These are phyloP conservation scores for Neolamprologus hecqui DNA, from an alignment of 2,113 vertebrate species.

Conservation along the genomic window DNA sequence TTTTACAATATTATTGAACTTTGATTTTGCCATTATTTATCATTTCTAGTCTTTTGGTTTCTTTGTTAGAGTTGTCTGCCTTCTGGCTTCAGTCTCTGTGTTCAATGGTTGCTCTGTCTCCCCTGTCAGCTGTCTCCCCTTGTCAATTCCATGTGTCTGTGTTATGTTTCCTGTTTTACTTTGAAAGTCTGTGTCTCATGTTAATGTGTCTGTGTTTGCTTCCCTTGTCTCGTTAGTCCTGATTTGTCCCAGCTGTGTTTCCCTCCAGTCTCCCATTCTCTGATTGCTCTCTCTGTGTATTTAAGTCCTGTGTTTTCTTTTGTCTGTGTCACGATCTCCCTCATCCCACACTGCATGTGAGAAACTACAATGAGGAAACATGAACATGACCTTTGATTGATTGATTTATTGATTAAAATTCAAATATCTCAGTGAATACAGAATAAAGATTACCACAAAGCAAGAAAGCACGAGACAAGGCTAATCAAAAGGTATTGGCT, in stretches of 20 bases:
- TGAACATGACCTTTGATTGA: neutral
- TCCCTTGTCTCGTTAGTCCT: neutral
- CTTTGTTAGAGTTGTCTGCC: neutral
- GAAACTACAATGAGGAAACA: neutral
- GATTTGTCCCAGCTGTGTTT: neutral
- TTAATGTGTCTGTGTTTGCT: neutral
- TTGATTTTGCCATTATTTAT: neutral
- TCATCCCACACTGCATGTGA: accelerated
- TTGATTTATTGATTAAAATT: neutral
- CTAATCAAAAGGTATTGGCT: neutral
- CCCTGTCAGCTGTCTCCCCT: neutral
- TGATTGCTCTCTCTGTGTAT: neutral
- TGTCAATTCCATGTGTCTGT: neutral
- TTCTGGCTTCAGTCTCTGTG: neutral
- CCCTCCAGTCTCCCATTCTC: neutral
- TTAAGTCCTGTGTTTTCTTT: neutral
- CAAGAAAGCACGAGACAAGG: neutral
- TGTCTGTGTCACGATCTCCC: neutral
- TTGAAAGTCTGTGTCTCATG: neutral
- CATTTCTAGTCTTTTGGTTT: neutral
- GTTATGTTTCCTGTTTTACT: neutral
- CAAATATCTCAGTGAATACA: neutral
- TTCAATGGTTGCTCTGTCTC: neutral
- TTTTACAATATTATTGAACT: neutral
- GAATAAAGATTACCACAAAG: neutral